A percentile compares a stretch with the other conserved stretches of the same genome.
Evolutionary conservation across 2,113 vertebrate genomes (phyloP).

Genomic region (Otolemur garnettii): DNA sequence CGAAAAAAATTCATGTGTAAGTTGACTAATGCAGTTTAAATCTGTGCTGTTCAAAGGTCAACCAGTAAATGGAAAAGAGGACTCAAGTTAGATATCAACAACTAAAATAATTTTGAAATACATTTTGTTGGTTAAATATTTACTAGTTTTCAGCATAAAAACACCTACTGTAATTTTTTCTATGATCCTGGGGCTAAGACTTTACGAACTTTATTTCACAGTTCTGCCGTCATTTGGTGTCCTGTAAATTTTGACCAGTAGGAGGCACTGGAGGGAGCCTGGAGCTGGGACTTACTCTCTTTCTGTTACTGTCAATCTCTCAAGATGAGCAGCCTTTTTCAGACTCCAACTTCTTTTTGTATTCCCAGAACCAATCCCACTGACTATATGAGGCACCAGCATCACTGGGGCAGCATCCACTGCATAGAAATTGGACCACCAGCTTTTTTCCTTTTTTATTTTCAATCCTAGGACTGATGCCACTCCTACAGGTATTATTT

Average conservation of each 20-base stretch:
- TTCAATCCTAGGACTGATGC: too few relatives aligned
- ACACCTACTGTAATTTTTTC: not conserved
- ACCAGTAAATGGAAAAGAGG: not conserved
- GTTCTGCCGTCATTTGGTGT: not conserved
- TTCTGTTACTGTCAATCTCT: not conserved
- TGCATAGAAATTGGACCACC: not conserved
- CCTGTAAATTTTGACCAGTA: not conserved
- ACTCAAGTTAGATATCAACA: not conserved
- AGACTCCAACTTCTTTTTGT: not conserved
- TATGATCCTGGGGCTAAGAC: not conserved
- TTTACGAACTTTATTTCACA: not conserved
- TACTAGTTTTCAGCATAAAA: not conserved
- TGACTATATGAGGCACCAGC: accelerated
- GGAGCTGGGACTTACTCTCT: not conserved
- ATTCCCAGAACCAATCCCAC: not conserved
- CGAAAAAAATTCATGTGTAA: not conserved
- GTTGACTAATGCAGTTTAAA: not conserved
- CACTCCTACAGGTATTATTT: not conserved
- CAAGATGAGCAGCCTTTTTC: too few relatives aligned
- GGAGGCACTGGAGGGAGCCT: not conserved
- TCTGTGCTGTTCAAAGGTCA: not conserved
- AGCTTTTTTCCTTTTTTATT: not conserved
- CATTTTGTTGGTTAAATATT: not conserved
- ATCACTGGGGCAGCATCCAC: too few relatives aligned
- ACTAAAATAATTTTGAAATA: not conserved